Percentiles rank a stretch among this genome's conserved stretches.
Conservation (phyloP, 2,797 vertebrate genomes). For the Ceryle rudis region DNA sequence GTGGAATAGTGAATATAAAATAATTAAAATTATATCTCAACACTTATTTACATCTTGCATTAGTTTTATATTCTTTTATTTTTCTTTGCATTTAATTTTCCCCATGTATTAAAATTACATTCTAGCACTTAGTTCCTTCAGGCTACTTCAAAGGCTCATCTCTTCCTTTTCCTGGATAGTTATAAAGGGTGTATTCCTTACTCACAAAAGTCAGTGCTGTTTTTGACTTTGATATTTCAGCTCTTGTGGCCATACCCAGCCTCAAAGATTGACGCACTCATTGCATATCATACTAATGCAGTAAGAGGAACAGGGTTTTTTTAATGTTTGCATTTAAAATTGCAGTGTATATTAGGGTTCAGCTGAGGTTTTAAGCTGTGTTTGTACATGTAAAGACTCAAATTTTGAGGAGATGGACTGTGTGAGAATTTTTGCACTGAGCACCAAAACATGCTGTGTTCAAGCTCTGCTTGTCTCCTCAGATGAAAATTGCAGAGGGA, state of each 20-base stretch:
- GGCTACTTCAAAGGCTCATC: not conserved
- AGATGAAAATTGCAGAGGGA: not conserved
- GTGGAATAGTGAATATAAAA: not conserved
- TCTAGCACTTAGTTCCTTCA: not conserved
- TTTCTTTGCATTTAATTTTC: not conserved
- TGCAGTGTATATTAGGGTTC: not conserved
- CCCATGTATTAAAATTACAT: not conserved
- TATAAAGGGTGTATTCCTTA: not conserved
- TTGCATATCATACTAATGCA: not conserved
- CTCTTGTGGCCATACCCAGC: not conserved
- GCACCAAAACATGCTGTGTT: not conserved
- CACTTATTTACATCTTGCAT: not conserved
- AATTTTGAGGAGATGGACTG: not conserved
- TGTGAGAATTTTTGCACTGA: not conserved
- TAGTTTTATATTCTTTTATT: not conserved
- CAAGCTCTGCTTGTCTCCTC: not conserved
- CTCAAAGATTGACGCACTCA: not conserved
- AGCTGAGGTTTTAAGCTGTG: not conserved
- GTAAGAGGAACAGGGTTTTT: not conserved
- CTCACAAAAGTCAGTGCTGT: not conserved
- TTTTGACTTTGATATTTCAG: not conserved
- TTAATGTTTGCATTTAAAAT: not conserved
- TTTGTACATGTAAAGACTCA: not conserved
- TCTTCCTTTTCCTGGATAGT: not conserved
- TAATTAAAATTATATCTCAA: not conserved